Percentiles rank a stretch among this genome's conserved stretches.
Evolutionary conservation across 2,113 vertebrate species (phyloP).

Genomic region (Vulpes lagopus): DNA sequence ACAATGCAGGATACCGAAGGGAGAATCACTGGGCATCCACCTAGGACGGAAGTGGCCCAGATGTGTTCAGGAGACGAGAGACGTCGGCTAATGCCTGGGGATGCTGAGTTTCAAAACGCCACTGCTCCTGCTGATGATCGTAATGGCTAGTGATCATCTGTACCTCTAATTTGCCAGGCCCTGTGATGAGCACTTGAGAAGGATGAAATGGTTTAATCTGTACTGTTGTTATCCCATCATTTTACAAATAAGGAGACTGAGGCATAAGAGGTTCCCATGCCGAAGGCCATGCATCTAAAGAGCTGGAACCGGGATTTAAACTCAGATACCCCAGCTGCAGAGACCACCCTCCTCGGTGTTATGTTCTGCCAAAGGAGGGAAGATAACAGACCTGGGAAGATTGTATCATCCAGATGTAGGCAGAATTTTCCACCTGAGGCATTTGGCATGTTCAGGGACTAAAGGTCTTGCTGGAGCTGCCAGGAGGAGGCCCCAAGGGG

Average conservation of each 20-base stretch:
- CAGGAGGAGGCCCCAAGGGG: background rate
- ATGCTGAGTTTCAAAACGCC: too few relatives aligned
- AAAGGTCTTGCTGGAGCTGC: background rate
- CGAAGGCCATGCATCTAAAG: background rate
- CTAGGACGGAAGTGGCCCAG: background rate
- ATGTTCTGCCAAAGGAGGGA: background rate
- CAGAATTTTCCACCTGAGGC: too few relatives aligned
- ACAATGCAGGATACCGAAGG: rapidly evolving
- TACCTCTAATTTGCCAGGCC: rapidly evolving
- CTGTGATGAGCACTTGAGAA: background rate
- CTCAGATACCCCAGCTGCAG: background rate
- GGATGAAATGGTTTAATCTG: background rate
- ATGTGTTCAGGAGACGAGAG: background rate
- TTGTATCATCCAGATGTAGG: rapidly evolving
- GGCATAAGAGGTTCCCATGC: background rate
- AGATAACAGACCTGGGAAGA: background rate
- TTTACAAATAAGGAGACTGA: background rate
- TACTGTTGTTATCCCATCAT: too few relatives aligned
- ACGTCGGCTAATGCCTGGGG: rapidly evolving
- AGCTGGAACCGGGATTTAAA: too few relatives aligned
- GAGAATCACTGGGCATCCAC: background rate
- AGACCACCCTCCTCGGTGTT: background rate
- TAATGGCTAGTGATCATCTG: rapidly evolving
- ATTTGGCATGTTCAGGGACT: rapidly evolving
- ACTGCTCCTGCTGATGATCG: rapidly evolving